These are phyloP conservation scores for Listronotus bonariensis DNA, from an alignment of 1,140 invertebrate genomes.

Conservation along the genomic window DNA sequence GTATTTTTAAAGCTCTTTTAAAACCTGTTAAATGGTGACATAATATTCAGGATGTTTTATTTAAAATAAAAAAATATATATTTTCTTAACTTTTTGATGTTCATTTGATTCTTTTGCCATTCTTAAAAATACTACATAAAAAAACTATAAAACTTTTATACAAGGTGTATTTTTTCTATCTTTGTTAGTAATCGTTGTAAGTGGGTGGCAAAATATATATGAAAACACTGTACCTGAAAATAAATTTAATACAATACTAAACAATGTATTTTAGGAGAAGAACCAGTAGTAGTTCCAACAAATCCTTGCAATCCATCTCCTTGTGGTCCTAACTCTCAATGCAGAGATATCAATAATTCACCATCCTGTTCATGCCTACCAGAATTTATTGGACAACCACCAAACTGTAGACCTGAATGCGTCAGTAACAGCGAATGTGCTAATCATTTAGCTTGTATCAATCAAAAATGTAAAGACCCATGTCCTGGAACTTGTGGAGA, in stretches of 20 bases:
- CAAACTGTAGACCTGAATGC: slow-evolving; percentile 72
- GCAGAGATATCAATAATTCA: slow-evolving; percentile 61
- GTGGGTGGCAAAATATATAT: too few relatives aligned
- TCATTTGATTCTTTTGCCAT: too few relatives aligned
- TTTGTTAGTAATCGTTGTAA: too few relatives aligned
- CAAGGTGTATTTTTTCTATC: too few relatives aligned
- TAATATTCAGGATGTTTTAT: too few relatives aligned
- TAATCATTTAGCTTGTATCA: slow-evolving; percentile 66
- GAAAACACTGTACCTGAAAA: too few relatives aligned
- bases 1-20: too few relatives aligned
- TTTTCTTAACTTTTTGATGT: too few relatives aligned
- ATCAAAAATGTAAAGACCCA: slow-evolving; percentile 63
- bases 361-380: slow-evolving; percentile 67
- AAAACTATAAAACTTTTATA: too few relatives aligned
- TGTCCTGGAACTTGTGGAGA: slow-evolving; percentile 63
- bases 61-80: too few relatives aligned
- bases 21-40: too few relatives aligned
- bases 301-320: slow-evolving; percentile 67
- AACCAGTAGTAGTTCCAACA: slow-evolving; percentile 41
- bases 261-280: slow-evolving; percentile 38
- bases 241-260: background rate
- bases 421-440: slow-evolving; percentile 70
- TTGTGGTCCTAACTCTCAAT: slow-evolving; percentile 70
- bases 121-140: too few relatives aligned
- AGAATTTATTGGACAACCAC: slow-evolving; percentile 64